Base-by-base conservation (phyloP, 2,113 vertebrate species). In the Thryonomys swinderianus region DNA sequence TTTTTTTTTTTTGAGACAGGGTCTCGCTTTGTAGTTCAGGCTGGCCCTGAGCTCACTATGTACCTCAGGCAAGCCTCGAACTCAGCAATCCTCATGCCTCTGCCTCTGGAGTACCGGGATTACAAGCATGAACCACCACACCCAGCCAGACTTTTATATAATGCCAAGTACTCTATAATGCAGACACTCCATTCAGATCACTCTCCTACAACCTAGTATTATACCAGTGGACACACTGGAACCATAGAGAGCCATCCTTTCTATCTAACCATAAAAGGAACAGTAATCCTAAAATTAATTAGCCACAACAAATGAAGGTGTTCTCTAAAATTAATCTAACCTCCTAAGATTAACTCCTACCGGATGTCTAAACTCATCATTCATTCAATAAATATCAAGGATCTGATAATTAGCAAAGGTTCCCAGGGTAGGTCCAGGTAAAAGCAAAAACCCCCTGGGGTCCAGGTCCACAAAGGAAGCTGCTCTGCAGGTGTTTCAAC, bases 241-340 rank as follows among this genome's bases (percentile, higher is more conserved):
- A 83, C n/a, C 55, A 88, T 16, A 66, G 20, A 76, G n/a, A 59
- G 8, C 53, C 18, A 69, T 51, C 66, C 85, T 81, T 94, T 42
- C 93, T 53, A 76, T 16, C 69, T 73, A 84, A 91, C 48, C 34
- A 59, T 92, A 34, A 92, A 85, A 71, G 53, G 34, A 93, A 85
- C 66, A 59, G 62, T 59, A 76, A 94, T 32, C 55, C 73, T 53
- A 25, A 32, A 94, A 88, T 83, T 34, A 48, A 93, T 51, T 45
- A 69, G 55, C 42, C 25, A 69, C n/a, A 40, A 37, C 85, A 90
- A 85, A 94, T 66, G 37, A 90, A 81, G 18, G 27, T 82, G 10
- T 74, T 93, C 55, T 95, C 61, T 76, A 83, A 78, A 67, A 76
- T 74, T 87, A 88, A 80, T 80, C 11, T 81, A 85, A 93, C 21